A percentile compares a stretch with the other conserved stretches of the same genome.
phyloP scores from a whole-genome alignment of 2,113 vertebrate genomes.

The Talpa occidentalis region DNA sequence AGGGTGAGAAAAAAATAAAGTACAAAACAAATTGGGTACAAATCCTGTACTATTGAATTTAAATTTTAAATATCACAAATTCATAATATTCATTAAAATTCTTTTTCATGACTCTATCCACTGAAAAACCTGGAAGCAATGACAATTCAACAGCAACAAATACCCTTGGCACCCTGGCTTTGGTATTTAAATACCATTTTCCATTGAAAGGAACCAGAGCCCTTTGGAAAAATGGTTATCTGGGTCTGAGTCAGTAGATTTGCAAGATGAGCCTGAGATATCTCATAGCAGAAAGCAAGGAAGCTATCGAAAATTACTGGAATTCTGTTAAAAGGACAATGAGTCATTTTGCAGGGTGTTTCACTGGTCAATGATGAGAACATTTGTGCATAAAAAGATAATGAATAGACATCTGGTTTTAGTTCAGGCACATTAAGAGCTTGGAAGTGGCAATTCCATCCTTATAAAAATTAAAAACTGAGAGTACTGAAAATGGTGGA shows the following conservation, averaged over 20 bases:
- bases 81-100: neutral
- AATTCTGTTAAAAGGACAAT: conserved; percentile 23
- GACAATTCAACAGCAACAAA: conserved; percentile 2
- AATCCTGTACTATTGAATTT: conserved; percentile 5
- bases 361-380: neutral
- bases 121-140: conserved; percentile 10
- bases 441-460: neutral
- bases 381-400: neutral
- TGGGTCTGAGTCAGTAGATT: neutral
- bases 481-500: neutral
- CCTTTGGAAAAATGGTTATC: neutral
- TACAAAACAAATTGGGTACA: conserved; percentile 29
- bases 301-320: neutral
- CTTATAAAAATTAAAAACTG: neutral
- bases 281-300: neutral
- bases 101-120: neutral
- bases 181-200: conserved; percentile 26
- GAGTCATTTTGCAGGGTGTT: neutral
- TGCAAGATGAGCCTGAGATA: neutral
- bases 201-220: neutral
- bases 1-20: neutral
- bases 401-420: neutral
- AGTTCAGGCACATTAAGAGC: neutral
- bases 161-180: neutral
- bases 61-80: neutral